These are phyloP conservation scores for Erythrocebus patas DNA, from an alignment of 2,113 vertebrate species.

Conservation along the genomic window DNA sequence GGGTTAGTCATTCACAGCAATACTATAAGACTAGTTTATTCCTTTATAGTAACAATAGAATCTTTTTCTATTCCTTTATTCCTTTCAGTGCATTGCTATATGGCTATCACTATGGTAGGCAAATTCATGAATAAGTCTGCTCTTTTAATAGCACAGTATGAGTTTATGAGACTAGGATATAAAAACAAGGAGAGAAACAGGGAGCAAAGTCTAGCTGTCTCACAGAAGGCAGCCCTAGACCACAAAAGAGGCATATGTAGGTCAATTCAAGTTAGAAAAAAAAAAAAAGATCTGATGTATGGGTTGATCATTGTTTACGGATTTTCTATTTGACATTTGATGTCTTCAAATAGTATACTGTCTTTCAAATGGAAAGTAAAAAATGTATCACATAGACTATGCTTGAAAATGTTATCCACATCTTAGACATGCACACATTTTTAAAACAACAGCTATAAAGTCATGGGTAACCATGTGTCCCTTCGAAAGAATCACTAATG, in stretches of 20 bases:
- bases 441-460: background rate
- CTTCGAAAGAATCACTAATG: background rate
- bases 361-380: conserved; percentile 4
- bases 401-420: background rate
- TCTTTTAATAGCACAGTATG: background rate
- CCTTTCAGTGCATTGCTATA: background rate
- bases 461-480: background rate
- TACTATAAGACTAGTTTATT: background rate
- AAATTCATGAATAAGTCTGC: background rate
- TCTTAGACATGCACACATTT: background rate
- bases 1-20: background rate
- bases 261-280: background rate
- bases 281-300: background rate
- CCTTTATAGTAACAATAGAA: background rate
- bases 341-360: background rate
- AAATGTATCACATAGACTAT: background rate
- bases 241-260: background rate
- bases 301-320: background rate
- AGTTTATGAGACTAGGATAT: background rate
- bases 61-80: background rate
- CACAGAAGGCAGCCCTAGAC: background rate
- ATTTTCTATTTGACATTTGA: background rate
- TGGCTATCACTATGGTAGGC: background rate
- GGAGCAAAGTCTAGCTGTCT: background rate
- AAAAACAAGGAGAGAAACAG: background rate